These are phyloP conservation scores for Diadumene lineata DNA, from an alignment of 92 coral and sea anemone species.

Conservation along the genomic window DNA sequence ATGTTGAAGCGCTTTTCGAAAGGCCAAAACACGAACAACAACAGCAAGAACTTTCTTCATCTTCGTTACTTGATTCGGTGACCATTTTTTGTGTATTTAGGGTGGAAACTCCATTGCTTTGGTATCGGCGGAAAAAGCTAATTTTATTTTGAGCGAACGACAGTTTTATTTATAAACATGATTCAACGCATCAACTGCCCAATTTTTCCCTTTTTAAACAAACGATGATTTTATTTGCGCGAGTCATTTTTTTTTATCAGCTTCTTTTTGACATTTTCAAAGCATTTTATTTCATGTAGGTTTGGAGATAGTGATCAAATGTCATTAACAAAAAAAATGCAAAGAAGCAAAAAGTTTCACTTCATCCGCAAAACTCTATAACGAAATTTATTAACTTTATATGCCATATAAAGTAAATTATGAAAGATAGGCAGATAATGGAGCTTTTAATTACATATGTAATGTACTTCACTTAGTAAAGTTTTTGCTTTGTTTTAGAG, in stretches of 20 bases:
- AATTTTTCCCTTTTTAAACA: not conserved
- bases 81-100: not conserved
- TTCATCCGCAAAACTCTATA: too few species aligned
- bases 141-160: not conserved
- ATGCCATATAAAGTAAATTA: too few species aligned
- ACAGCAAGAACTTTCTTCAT: not conserved
- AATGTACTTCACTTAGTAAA: too few species aligned
- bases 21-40: not conserved
- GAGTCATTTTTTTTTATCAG: not conserved
- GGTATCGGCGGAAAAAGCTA: not conserved
- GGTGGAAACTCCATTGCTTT: not conserved
- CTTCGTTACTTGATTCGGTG: not conserved
- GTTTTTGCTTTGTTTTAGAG: too few species aligned
- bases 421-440: too few species aligned
- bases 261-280: too few species aligned
- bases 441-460: too few species aligned
- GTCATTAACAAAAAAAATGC: too few species aligned
- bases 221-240: not conserved
- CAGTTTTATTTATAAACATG: not conserved
- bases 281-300: too few species aligned
- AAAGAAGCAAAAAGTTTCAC: too few species aligned
- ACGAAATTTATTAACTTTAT: too few species aligned
- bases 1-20: constrained; percentile 6
- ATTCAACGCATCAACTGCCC: not conserved
- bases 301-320: too few species aligned